phyloP scores from a whole-genome alignment of 2,888 invertebrate species.

The Imbricaverruca yamaguchii region DNA sequence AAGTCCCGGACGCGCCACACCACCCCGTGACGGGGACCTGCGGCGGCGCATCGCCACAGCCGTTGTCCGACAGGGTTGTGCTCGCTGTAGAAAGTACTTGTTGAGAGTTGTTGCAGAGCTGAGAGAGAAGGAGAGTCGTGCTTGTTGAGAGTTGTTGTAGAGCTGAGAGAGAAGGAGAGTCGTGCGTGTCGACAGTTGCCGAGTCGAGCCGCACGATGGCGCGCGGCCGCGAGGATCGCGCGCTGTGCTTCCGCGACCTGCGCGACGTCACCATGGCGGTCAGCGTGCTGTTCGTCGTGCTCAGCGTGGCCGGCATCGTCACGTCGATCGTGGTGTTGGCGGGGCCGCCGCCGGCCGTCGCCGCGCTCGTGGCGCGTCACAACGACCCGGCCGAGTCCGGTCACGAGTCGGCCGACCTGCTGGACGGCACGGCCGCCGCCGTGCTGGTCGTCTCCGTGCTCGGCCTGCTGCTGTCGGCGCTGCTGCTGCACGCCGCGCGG shows the following conservation, averaged over 20 bases:
- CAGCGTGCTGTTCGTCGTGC: background rate
- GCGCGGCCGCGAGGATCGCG: background rate
- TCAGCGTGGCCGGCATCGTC: background rate
- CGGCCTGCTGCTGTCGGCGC: background rate
- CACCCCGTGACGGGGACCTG: too few relatives aligned
- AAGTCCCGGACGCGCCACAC: too few relatives aligned
- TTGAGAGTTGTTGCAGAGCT: too few relatives aligned
- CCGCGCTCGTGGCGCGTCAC: background rate
- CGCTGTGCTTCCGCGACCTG: slow-evolving; percentile 6
- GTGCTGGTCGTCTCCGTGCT: background rate
- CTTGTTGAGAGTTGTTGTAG: too few relatives aligned
- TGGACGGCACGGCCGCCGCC: background rate
- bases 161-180: too few relatives aligned
- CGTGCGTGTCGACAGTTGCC: too few relatives aligned
- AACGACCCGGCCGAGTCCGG: background rate
- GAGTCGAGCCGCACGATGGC: background rate
- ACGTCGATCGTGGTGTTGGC: slow-evolving; percentile 5
- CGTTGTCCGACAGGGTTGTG: too few relatives aligned
- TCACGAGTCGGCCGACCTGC: background rate
- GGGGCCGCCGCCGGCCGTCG: background rate
- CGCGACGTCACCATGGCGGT: slow-evolving; percentile 11
- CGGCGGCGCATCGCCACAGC: too few relatives aligned
- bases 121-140: too few relatives aligned
- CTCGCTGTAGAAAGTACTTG: too few relatives aligned
- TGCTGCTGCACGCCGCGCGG: background rate